A percentile compares a stretch with the other conserved stretches of the same genome.
Conservation (phyloP, 2,113 vertebrate species). For the Corythaixoides concolor region DNA sequence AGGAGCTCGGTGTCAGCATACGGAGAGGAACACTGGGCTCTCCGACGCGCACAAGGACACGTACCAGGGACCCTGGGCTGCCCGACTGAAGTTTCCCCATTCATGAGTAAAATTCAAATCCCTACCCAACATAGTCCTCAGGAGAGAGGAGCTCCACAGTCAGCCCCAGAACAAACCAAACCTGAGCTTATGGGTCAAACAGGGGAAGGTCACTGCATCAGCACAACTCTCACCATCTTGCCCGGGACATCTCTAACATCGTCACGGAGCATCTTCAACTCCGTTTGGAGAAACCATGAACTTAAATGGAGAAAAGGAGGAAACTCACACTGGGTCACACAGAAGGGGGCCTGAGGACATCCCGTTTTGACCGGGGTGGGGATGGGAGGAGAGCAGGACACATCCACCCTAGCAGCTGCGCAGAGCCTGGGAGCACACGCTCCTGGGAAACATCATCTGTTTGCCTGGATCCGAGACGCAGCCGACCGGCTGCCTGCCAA, state of each 20-base stretch:
- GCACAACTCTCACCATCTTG: neutral
- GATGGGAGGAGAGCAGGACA: neutral
- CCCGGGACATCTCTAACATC: neutral
- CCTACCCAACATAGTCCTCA: neutral
- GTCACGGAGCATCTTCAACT: neutral
- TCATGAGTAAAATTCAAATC: neutral
- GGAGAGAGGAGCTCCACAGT: neutral
- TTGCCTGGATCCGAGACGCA: fast-evolving
- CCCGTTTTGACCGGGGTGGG: neutral
- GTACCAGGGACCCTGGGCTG: neutral
- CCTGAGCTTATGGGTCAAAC: neutral
- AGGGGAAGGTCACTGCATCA: neutral
- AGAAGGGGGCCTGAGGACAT: neutral
- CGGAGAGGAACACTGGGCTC: neutral
- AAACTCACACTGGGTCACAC: fast-evolving
- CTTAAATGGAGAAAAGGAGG: neutral
- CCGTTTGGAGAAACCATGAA: fast-evolving
- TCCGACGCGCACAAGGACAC: fast-evolving
- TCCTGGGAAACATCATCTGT: neutral
- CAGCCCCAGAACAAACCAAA: neutral
- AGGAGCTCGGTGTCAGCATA: neutral
- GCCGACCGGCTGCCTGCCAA: neutral
- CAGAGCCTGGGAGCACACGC: neutral
- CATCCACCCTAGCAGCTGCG: neutral
- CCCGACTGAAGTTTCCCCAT: neutral